Evolutionary conservation across 2,113 vertebrate species (phyloP).

Genomic region (Spermophilus dauricus): DNA sequence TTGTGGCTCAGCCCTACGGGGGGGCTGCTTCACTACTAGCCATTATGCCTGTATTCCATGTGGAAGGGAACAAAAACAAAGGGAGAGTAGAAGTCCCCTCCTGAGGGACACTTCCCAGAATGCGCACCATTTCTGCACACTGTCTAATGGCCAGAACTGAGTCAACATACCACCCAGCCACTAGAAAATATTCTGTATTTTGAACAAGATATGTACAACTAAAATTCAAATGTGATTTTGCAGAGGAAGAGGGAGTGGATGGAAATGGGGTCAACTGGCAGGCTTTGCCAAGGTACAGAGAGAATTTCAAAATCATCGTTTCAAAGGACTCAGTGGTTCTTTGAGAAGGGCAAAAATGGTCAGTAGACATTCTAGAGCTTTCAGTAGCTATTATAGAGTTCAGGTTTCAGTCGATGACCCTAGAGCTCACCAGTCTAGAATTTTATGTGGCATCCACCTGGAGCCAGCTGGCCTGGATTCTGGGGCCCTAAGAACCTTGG

Average conservation of each 20-base stretch:
- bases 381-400: not conserved
- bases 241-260: not conserved
- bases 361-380: not conserved
- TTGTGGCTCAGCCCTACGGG: no score
- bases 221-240: conserved; percentile 38
- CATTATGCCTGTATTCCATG: not conserved
- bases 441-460: not conserved
- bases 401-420: not conserved
- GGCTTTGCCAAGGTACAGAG: not conserved
- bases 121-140: not conserved
- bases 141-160: not conserved
- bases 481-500: conserved; percentile 19
- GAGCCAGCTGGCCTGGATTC: not conserved
- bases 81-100: not conserved
- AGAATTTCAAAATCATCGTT: not conserved
- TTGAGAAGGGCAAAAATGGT: not conserved
- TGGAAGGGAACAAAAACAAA: not conserved
- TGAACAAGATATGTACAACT: not conserved
- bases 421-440: not conserved
- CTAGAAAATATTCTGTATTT: not conserved
- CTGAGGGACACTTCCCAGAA: not conserved
- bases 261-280: not conserved
- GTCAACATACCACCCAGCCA: not conserved
- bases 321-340: not conserved
- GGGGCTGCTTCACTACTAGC: no score